Conservation (phyloP, 2,113 vertebrate genomes). For the Salvelinus namaycush region DNA sequence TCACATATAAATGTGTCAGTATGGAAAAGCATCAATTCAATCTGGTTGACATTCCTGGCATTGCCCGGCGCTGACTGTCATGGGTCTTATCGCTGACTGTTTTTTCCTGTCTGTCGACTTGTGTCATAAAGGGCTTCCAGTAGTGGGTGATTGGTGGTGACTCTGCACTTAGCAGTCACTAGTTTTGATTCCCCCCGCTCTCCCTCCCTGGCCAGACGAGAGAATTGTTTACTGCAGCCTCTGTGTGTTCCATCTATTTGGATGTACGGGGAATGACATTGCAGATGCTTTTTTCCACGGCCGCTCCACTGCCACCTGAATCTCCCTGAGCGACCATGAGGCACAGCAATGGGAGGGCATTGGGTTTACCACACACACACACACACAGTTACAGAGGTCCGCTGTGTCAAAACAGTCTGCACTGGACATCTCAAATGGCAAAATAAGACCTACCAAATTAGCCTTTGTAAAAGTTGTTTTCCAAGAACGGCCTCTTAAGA, state of each 20-base stretch:
- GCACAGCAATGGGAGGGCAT: background rate
- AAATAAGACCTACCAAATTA: slow-evolving; percentile 40
- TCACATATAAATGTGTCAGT: slow-evolving; percentile 30
- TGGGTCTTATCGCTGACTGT: slow-evolving; percentile 58
- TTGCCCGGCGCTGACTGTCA: slow-evolving; percentile 33
- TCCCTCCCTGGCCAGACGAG: background rate
- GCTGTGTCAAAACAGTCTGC: slow-evolving; percentile 59
- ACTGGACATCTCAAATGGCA: slow-evolving; percentile 50
- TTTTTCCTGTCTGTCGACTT: slow-evolving; percentile 49
- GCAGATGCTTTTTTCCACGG: slow-evolving; percentile 47
- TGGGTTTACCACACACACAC: background rate
- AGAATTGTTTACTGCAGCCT: slow-evolving; percentile 38
- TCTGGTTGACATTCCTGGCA: slow-evolving; percentile 58
- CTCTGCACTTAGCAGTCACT: background rate
- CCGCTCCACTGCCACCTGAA: slow-evolving; percentile 59
- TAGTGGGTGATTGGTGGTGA: slow-evolving; percentile 19
- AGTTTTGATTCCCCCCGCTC: background rate
- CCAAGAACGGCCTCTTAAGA: slow-evolving; percentile 9
- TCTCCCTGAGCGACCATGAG: slow-evolving; percentile 33
- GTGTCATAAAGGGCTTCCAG: slow-evolving; percentile 29
- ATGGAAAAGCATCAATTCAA: slow-evolving; percentile 54
- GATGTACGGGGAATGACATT: slow-evolving; percentile 64
- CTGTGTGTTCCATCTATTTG: slow-evolving; percentile 58
- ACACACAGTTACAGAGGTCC: slow-evolving; percentile 42
- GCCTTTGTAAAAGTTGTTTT: slow-evolving; percentile 30